Evolutionary conservation across 2,113 vertebrate genomes (phyloP).

Genomic region (Cichladusa arquata): DNA sequence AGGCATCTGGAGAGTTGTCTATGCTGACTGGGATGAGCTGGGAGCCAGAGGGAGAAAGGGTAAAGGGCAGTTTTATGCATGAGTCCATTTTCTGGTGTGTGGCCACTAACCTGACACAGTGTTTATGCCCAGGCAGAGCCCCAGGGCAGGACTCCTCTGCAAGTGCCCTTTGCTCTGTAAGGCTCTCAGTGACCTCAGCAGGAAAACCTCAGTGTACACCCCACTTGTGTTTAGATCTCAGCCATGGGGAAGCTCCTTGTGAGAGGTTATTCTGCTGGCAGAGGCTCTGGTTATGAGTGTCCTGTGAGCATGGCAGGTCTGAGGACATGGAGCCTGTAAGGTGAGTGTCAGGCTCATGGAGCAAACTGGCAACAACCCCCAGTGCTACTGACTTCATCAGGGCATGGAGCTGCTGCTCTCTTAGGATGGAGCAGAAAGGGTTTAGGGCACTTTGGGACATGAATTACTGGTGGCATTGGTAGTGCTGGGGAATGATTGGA

Average conservation of each 20-base stretch:
- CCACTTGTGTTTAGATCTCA: not conserved
- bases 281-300: not conserved
- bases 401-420: not conserved
- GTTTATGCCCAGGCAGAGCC: not conserved
- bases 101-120: not conserved
- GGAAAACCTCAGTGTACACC: not conserved
- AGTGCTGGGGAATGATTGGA: not conserved
- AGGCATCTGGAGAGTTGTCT: not conserved
- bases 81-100: not conserved
- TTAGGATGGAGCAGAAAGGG: not conserved
- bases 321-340: fast-evolving
- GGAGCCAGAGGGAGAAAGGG: not conserved
- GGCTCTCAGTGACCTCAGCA: not conserved
- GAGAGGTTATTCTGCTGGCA: not conserved
- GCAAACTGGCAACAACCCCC: not conserved
- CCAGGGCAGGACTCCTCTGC: not conserved
- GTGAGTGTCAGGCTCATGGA: fast-evolving
- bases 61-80: not conserved
- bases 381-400: fast-evolving
- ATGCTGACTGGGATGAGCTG: not conserved
- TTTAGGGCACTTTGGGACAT: not conserved
- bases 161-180: not conserved
- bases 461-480: not conserved
- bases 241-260: not conserved
- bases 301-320: not conserved